Conservation (phyloP, 2,113 vertebrate genomes). For the Tautogolabrus adspersus region DNA sequence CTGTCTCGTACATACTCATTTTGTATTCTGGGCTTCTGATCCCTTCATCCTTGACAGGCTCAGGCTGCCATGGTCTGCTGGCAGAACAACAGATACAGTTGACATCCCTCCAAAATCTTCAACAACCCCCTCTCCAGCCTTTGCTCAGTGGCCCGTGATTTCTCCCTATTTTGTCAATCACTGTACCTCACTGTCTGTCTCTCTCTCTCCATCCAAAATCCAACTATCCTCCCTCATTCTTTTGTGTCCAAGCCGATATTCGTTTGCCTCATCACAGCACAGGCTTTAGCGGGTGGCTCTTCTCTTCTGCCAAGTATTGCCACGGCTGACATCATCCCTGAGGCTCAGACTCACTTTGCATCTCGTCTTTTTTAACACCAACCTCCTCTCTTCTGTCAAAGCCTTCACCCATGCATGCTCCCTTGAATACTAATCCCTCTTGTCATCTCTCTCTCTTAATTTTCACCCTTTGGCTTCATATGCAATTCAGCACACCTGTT, state of each 20-base stretch:
- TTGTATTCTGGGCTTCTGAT: conserved; percentile 43
- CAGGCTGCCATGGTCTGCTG: conserved; percentile 48
- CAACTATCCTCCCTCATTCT: conserved; percentile 27
- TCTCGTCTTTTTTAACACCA: conserved; percentile 39
- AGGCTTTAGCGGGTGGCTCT: conserved; percentile 14
- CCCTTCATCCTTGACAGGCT: conserved; percentile 40
- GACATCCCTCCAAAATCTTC: conserved; percentile 58
- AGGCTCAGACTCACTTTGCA: conserved; percentile 40
- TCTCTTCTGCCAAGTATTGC: conserved; percentile 32
- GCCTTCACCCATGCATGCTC: neutral
- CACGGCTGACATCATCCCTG: conserved; percentile 55
- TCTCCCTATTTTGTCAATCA: conserved; percentile 40
- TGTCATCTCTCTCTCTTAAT: conserved; percentile 10
- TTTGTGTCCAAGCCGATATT: conserved; percentile 33
- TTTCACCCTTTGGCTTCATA: conserved; percentile 21
- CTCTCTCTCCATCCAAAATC: conserved; percentile 9
- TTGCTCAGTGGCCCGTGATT: conserved; percentile 54
- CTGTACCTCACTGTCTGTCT: conserved; percentile 23
- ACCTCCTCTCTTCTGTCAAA: conserved; percentile 30
- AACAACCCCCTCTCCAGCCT: conserved; percentile 1
- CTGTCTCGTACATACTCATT: conserved; percentile 15
- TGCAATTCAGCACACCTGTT: conserved; percentile 44
- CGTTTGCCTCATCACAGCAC: conserved; percentile 25
- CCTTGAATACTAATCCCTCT: conserved; percentile 44
- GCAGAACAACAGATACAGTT: conserved; percentile 60